Evolutionary conservation across 2,888 invertebrate species (phyloP), one percentile per base, ranked within the genome.

Genomic region (Tiliacea citrago): DNA sequence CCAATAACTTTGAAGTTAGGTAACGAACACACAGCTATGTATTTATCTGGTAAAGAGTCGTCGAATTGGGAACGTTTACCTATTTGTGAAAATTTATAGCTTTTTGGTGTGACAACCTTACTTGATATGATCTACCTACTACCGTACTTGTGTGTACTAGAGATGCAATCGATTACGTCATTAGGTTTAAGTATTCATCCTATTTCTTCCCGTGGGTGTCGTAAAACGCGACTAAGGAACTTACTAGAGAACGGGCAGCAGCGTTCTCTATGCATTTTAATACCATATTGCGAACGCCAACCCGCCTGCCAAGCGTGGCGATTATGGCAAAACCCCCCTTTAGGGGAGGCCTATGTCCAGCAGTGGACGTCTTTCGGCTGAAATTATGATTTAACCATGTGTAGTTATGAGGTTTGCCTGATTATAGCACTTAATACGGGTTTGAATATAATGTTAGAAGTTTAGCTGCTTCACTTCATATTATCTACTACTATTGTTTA

Each of bases 1-100:
- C 42, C 60, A 53, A 73, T 73, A 60, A 72, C n/a, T 72, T 51
- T 60, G 21, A 49, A 72, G 49, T 71, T 42, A 35, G 42, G 21
- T 47, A 55, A 35, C 58, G n/a, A 2, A 42, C 42, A 49, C 29
- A 16, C 16, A 42, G 29, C 24, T 42, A 18, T 35, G 16, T 21
- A 73, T 10, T 29, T 16, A 39, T 58, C 10, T 53, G 53, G 18
- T 57, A n/a, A 3, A 45, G 16, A 24, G 16, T 39, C 16, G 21
- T 39, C 9, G 29, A 45, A 29, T 45, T 61, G 21, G 5, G 61
- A 45, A 45, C 39, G 9, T 16, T 21, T 49, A 49, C n/a, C n/a
- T n/a, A 12, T 71, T 35, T 45, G 24, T 57, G 4, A 35, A 45
- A 16, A 13, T 12, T 4, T 24, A 18, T 7, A n/a, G 21, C 4